Percentiles rank a stretch among this genome's conserved stretches.
Conservation (phyloP, 1,140 invertebrate species). For the Melanaphis sacchari region DNA sequence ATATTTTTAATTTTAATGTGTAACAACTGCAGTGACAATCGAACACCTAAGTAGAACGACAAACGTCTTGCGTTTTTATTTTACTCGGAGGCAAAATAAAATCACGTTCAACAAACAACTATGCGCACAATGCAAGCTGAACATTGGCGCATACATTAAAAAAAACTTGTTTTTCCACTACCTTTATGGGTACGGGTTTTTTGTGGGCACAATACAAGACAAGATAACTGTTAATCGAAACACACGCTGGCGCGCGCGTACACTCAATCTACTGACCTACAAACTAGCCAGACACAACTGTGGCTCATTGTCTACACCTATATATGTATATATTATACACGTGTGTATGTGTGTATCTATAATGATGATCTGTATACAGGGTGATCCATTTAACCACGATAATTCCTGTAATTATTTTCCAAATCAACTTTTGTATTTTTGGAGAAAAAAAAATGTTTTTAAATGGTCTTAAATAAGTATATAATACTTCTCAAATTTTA, state of each 20-base stretch:
- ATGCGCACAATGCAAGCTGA: conserved; percentile 39
- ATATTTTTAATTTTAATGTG: conserved; percentile 10
- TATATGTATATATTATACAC: conserved; percentile 8
- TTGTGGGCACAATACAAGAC: conserved; percentile 27
- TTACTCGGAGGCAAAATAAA: conserved; percentile 28
- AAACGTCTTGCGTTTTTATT: conserved; percentile 26
- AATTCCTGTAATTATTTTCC: neutral
- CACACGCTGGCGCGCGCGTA: neutral
- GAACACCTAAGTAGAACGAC: conserved; percentile 31
- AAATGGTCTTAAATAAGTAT: neutral
- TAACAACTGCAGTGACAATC: neutral
- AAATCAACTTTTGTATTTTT: neutral
- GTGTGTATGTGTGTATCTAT: neutral
- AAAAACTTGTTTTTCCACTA: conserved; percentile 56
- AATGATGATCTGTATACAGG: neutral
- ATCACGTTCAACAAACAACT: conserved; percentile 32
- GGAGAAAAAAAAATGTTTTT: neutral
- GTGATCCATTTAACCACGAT: neutral
- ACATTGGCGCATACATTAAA: conserved; percentile 51
- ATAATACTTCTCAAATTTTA: neutral
- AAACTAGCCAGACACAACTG: conserved; percentile 42
- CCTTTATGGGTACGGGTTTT: conserved; percentile 40
- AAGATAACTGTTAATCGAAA: conserved; percentile 55
- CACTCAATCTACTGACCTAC: conserved; percentile 54
- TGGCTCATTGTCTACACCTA: conserved; percentile 23